Evolutionary conservation across 2,113 vertebrate genomes (phyloP).

Genomic region (Urocitellus parryii): DNA sequence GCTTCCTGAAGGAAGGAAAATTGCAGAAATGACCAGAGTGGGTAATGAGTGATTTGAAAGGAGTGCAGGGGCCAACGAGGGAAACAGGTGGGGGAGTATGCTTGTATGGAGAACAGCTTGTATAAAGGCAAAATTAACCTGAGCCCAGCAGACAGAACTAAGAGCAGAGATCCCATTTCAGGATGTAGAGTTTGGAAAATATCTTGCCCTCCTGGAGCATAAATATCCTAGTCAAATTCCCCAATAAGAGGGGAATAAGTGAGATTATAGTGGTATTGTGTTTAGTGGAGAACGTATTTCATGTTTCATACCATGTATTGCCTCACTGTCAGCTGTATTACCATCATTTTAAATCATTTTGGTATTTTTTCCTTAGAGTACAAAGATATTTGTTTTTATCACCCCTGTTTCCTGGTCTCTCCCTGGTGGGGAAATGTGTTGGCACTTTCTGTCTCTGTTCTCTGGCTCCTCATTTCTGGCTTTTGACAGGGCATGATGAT

Average conservation of each 20-base stretch:
- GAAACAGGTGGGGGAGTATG: background rate
- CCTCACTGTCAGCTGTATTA: fast-evolving
- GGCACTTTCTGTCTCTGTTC: conserved; percentile 45
- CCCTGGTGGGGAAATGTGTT: background rate
- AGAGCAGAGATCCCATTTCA: background rate
- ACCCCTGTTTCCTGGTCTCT: background rate
- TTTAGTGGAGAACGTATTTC: background rate
- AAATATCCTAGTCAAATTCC: background rate
- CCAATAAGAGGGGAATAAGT: background rate
- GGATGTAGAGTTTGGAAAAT: background rate
- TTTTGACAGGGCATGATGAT: conserved; percentile 66
- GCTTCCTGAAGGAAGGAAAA: conserved; percentile 45
- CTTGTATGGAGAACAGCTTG: background rate
- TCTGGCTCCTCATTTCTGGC: conserved; percentile 46
- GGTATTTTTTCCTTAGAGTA: background rate
- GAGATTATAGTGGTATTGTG: background rate
- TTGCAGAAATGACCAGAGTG: background rate
- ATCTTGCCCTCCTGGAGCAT: background rate
- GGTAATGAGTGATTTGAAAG: background rate
- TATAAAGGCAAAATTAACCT: background rate
- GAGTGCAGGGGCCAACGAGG: background rate
- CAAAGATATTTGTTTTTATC: background rate
- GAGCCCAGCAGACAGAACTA: background rate
- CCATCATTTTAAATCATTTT: background rate
- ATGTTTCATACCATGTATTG: too few relatives aligned